A percentile compares a stretch with the other conserved stretches of the same genome.
Conservation (phyloP, 2,113 vertebrate genomes). For the Thinocorus orbignyianus region DNA sequence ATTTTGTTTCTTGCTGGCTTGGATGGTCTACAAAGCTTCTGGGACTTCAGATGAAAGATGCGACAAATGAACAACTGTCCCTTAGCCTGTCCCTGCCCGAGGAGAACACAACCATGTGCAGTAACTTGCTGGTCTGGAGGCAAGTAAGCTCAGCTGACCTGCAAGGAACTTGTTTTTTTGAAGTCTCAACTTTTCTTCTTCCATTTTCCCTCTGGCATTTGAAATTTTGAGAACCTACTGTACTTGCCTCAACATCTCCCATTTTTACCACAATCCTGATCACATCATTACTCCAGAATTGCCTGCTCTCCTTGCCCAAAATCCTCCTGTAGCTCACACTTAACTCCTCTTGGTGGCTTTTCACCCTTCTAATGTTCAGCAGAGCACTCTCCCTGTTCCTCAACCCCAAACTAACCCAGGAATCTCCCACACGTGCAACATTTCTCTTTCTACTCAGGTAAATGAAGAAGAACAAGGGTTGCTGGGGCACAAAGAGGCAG, state of each 20-base stretch:
- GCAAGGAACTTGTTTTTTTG: background rate
- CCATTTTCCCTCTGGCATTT: background rate
- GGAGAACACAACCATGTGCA: background rate
- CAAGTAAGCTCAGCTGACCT: background rate
- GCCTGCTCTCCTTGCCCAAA: background rate
- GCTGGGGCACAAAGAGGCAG: background rate
- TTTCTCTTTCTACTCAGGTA: background rate
- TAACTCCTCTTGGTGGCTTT: background rate
- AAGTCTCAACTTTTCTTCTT: background rate
- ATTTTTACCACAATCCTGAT: background rate
- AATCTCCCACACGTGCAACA: background rate
- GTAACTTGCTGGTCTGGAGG: background rate
- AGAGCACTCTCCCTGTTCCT: no score
- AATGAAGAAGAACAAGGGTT: background rate
- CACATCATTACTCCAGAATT: accelerated
- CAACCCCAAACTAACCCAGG: background rate
- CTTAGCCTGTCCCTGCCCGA: background rate
- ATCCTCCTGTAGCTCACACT: background rate
- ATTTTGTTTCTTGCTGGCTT: background rate
- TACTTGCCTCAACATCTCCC: background rate
- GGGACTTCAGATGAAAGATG: background rate
- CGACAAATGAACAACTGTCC: background rate
- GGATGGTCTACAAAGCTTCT: background rate
- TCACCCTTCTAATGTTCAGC: background rate
- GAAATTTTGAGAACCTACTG: background rate